Conservation (phyloP, 2,888 invertebrate genomes). For the Ophraella communa region DNA sequence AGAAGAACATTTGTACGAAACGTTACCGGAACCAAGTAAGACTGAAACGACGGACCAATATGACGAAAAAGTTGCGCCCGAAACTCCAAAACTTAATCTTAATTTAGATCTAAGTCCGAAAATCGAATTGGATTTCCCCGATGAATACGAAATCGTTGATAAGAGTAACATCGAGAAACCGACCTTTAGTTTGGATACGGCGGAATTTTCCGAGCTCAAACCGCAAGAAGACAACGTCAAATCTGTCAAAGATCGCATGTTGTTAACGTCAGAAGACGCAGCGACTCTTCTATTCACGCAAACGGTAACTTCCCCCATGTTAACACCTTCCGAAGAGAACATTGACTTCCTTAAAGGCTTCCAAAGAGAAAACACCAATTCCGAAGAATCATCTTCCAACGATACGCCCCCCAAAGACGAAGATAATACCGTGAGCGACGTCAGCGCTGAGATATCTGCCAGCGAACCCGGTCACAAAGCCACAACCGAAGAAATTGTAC, state of each 20-base stretch:
- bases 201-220: conserved; percentile 27
- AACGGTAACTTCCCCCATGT: conserved; percentile 60
- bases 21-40: conserved; percentile 45
- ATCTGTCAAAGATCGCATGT: conserved; percentile 57
- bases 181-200: conserved; percentile 37
- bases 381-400: conserved; percentile 40
- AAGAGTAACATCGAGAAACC: conserved; percentile 30
- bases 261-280: conserved; percentile 56
- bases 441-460: conserved; percentile 34
- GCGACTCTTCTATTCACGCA: conserved; percentile 58
- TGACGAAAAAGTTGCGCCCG: conserved; percentile 37
- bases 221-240: conserved; percentile 33
- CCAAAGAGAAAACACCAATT: conserved; percentile 46
- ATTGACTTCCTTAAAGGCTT: conserved; percentile 60
- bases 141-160: conserved; percentile 39
- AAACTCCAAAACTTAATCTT: conserved; percentile 25
- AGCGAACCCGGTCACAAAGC: conserved; percentile 13
- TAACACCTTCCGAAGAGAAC: conserved; percentile 59
- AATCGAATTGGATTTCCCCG: conserved; percentile 29
- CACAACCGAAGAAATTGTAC: conserved; percentile 14
- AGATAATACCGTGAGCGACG: conserved; percentile 31
- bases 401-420: conserved; percentile 41
- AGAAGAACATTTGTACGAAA: conserved; percentile 46
- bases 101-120: conserved; percentile 34
- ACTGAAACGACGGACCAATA: conserved; percentile 50